Base-by-base conservation (phyloP, 2,888 invertebrate genomes). In the Drymonia ruficornis region DNA sequence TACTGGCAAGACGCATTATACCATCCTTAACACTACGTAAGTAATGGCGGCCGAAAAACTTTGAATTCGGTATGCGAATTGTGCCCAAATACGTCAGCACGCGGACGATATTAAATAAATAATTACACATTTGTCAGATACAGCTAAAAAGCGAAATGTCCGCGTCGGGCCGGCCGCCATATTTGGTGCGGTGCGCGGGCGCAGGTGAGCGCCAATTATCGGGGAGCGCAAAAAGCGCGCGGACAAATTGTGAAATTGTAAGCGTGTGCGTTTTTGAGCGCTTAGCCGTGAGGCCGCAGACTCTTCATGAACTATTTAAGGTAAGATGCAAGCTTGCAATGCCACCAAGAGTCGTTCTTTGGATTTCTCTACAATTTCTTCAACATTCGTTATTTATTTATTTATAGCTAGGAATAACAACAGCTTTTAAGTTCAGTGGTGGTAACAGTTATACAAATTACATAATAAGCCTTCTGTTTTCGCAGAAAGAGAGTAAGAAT, bases 121-220 rank as follows among this genome's bases (percentile, higher is more conserved):
- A 91, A 91, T 92, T 91, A 91, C 90, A 90, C 91, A 92, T 92
- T 92, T 92, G 91, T 92, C 91, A 91, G 89, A 87, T 89, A 84
- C 76, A 78, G 80, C 84, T 88, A 91, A 91, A 89, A 91, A 91
- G 87, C 84, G 78, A 81, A 83, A 81, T 84, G 86, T 80, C 81
- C 78, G 78, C 72, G 81, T 72, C 78, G 71, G 72, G 64, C 84
- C 59, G 67, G 83, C 78, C 77, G 75, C 91, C 91, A 75, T 91
- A 89, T 91, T 87, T 83, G 91, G 91, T 59, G 63, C 69, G 78
- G 71, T 71, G 78, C 66, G 74, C 67, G 59, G 59, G 72, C 57
- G 87, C 90, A 89, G 91, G 89, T 91, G 91, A 88, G 76, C 81
- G 81, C 89, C 91, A 91, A 91, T 92, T 91, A 91, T 82, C 59